Conservation (phyloP, 2,797 vertebrate genomes). For the Melanotaenia parkinsoni region DNA sequence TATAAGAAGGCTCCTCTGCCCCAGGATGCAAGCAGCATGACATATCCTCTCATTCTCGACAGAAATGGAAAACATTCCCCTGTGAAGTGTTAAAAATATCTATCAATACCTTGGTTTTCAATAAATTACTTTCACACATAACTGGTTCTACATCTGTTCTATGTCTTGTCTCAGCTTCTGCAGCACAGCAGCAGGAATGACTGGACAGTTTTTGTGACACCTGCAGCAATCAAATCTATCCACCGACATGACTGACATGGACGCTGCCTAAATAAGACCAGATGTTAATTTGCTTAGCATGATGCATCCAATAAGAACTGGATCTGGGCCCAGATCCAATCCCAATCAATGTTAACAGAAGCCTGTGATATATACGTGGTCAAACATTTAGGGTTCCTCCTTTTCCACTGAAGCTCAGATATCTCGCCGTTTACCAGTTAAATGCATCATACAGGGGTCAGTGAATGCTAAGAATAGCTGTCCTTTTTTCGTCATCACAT, state of each 20-base stretch:
- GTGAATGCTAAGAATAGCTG: slow-evolving; percentile 71
- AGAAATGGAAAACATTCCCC: background rate
- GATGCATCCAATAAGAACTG: background rate
- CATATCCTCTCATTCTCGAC: background rate
- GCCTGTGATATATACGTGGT: background rate
- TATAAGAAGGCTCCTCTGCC: too few relatives aligned
- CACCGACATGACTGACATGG: background rate
- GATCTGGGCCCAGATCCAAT: background rate
- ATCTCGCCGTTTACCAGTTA: slow-evolving; percentile 38
- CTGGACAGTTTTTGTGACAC: background rate
- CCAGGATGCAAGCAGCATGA: too few relatives aligned
- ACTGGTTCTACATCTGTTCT: background rate
- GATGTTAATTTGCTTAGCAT: background rate
- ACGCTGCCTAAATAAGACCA: background rate
- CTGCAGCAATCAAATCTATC: background rate
- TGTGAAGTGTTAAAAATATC: background rate
- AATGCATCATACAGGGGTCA: slow-evolving; percentile 52
- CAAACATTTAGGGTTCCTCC: slow-evolving; percentile 10
- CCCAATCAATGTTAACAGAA: background rate
- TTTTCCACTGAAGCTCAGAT: slow-evolving; percentile 7
- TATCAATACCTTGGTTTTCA: background rate
- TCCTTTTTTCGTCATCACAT: slow-evolving; percentile 67
- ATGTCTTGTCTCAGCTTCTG: background rate
- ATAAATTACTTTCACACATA: background rate
- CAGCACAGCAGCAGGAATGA: background rate